Conservation (phyloP, 2,888 invertebrate species). For the Chironomus riparius region DNA sequence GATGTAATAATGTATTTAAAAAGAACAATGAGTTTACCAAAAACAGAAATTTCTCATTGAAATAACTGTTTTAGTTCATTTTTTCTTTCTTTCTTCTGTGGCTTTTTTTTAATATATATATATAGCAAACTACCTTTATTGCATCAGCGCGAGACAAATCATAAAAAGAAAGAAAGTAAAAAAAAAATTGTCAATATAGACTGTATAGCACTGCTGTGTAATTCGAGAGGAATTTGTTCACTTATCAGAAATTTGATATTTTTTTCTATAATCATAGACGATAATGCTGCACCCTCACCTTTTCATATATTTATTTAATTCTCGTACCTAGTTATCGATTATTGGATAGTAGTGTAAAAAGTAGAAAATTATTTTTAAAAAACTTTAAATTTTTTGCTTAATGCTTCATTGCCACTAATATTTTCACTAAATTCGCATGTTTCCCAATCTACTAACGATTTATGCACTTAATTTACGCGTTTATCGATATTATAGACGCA, state of each 20-base stretch:
- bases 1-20: background rate
- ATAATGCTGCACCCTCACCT: background rate
- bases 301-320: background rate
- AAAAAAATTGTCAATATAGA: background rate
- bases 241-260: background rate
- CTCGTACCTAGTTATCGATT: too few relatives aligned
- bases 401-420: background rate
- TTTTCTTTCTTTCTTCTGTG: background rate
- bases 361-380: too few relatives aligned
- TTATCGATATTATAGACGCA: background rate
- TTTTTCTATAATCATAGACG: background rate
- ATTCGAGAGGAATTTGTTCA: background rate
- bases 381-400: background rate
- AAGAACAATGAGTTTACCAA: constrained; percentile 19
- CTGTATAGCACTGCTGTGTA: background rate
- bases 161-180: background rate
- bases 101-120: background rate
- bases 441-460: background rate
- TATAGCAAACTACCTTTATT: background rate
- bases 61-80: constrained; percentile 13
- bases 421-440: background rate
- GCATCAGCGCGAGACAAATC: background rate
- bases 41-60: constrained; percentile 5
- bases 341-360: too few relatives aligned
- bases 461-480: background rate